Evolutionary conservation across 2,888 invertebrate species (phyloP).

Genomic region (Teleiodes luculella): DNA sequence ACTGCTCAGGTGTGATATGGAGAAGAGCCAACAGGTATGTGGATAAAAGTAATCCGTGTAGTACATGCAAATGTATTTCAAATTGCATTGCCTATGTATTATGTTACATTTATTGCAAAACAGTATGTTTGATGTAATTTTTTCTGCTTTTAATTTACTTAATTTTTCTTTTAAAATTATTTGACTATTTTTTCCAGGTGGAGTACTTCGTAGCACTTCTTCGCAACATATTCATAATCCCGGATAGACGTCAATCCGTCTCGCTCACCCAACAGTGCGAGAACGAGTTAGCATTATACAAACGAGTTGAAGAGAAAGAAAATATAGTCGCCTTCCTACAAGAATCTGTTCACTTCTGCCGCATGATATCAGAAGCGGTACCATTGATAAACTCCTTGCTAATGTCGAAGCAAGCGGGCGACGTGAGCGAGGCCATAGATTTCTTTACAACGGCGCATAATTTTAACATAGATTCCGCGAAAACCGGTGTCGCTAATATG

Average conservation of each 20-base stretch:
- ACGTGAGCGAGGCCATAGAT: slow-evolving; percentile 92
- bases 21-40: slow-evolving; percentile 70
- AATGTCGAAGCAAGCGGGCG: slow-evolving; percentile 84
- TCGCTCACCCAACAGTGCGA: slow-evolving; percentile 61
- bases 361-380: slow-evolving; percentile 63
- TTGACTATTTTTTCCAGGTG: slow-evolving; percentile 63
- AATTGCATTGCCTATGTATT: too few relatives aligned
- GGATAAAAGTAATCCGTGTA: too few relatives aligned
- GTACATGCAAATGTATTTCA: too few relatives aligned
- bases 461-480: slow-evolving; percentile 86
- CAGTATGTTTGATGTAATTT: too few relatives aligned
- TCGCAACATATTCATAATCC: slow-evolving; percentile 62
- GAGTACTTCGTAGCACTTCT: slow-evolving; percentile 67
- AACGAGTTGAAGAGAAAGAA: slow-evolving; percentile 79
- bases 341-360: slow-evolving; percentile 79
- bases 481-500: slow-evolving; percentile 86
- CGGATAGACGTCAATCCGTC: slow-evolving; percentile 49
- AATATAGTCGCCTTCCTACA: slow-evolving; percentile 84
- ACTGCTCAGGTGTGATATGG: slow-evolving; percentile 65
- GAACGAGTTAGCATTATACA: slow-evolving; percentile 64
- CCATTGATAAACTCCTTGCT: slow-evolving; percentile 85
- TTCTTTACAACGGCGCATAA: slow-evolving; percentile 90
- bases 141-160: too few relatives aligned
- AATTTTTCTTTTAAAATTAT: too few relatives aligned
- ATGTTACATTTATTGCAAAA: too few relatives aligned